Conservation (phyloP, 2,888 invertebrate genomes). For the Caenorhabditis plicata region DNA sequence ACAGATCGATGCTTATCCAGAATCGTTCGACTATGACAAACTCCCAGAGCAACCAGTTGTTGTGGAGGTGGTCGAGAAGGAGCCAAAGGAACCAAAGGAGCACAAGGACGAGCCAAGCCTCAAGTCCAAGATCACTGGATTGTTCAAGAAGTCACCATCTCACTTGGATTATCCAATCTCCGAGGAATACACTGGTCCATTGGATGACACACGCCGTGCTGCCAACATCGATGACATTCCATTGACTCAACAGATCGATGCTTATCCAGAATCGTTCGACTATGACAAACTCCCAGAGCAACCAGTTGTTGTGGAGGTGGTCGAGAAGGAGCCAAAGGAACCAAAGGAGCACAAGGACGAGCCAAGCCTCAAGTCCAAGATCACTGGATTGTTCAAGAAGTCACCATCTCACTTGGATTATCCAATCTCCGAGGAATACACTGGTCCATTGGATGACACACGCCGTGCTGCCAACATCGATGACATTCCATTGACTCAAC, state of each 20-base stretch:
- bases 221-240: conserved; percentile 31
- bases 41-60: conserved; percentile 3
- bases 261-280: conserved; percentile 24
- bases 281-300: conserved; percentile 9
- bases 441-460: conserved; percentile 28
- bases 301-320: not conserved
- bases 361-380: conserved; percentile 10
- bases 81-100: too few species aligned
- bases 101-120: conserved; percentile 6
- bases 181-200: conserved; percentile 29
- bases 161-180: conserved; percentile 34
- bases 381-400: conserved; percentile 32
- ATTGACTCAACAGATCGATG: conserved; percentile 15
- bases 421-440: conserved; percentile 27
- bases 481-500: conserved; percentile 12
- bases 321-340: too few species aligned
- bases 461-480: conserved; percentile 18
- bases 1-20: conserved; percentile 25
- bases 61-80: conserved; percentile 6
- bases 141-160: conserved; percentile 25
- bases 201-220: conserved; percentile 15
- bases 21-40: conserved; percentile 13
- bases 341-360: too few species aligned
- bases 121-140: conserved; percentile 27
- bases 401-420: conserved; percentile 31